Base-by-base conservation (phyloP, 1,140 invertebrate species). In the Neocloeon triangulifer region DNA sequence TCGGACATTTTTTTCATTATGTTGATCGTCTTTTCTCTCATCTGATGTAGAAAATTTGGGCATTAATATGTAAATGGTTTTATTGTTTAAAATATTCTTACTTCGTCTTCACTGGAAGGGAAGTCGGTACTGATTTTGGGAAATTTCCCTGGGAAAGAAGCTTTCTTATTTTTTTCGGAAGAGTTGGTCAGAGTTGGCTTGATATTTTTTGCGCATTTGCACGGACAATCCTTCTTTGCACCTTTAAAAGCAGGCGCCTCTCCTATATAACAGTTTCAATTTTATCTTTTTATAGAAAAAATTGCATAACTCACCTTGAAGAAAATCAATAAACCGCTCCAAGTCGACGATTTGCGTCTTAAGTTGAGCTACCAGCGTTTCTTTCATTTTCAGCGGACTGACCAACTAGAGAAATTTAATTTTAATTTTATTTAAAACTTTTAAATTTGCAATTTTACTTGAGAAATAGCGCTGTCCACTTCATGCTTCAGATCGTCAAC, bases 311-410 rank as follows among this genome's bases (percentile, higher is more conserved):
- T 16, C 69, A 53, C 73, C 77, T 66, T 97, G 92, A 34, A 99
- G 61, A 47, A 95, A 89, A 43, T 81, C 70, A 45, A 99, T 96
- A 51, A 97, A 98, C 37, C 88, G 66, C 52, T 98, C 94, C 49
- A 98, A 64, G 56, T 98, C 94, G 27, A 73, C 69, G 29, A 99
- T 86, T 54, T 99, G 94, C 7, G 85, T 88, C 56, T 95, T 94
- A 7, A 99, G 56, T 52, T 99, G 94, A 20, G 61, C 64, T 4
- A 98, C 88, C 13, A 95, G 51, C 50, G 92, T 81, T 47, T 92
- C 91, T 55, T 97, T 96, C 59, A 94, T 88, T 50, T 91, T 81
- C 35, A 91, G 64, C 8, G 86, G 88, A 41, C 85, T 92, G 4
- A 95, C 74, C 45, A 95, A 73, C 65, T 95, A 61, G 3, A 66